phyloP scores from a whole-genome alignment of 2,113 vertebrate genomes.

The Ceratotherium simum region DNA sequence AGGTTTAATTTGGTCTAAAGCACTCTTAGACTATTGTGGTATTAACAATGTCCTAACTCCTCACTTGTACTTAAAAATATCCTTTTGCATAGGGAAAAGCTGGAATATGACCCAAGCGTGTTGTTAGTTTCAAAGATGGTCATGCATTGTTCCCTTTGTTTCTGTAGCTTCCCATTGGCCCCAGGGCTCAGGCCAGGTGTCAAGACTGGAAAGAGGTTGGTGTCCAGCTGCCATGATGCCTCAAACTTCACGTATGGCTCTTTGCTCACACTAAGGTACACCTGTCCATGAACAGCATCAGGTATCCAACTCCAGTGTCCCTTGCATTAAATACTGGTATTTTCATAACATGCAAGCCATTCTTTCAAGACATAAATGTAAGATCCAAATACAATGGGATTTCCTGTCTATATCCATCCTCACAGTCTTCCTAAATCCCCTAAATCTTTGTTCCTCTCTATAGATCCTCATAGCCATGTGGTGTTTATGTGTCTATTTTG shows the following conservation, averaged over 20 bases:
- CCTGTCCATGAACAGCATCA: accelerated
- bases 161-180: no score
- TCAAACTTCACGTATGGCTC: accelerated
- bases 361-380: background rate
- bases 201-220: accelerated
- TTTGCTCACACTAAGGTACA: accelerated
- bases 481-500: accelerated
- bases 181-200: accelerated
- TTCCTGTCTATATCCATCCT: background rate
- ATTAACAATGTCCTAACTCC: background rate
- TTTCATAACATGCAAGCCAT: background rate
- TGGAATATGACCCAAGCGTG: accelerated
- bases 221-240: accelerated
- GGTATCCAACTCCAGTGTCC: background rate
- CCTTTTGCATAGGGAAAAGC: background rate
- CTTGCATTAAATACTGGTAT: accelerated
- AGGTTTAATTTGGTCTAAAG: background rate
- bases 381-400: no score
- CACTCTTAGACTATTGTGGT: accelerated
- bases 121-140: no score
- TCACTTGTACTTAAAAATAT: background rate
- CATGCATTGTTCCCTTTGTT: accelerated
- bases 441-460: no score
- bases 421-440: accelerated
- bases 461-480: accelerated